Conservation (phyloP, 2,113 vertebrate species). For the Sylvicapra grimmia region DNA sequence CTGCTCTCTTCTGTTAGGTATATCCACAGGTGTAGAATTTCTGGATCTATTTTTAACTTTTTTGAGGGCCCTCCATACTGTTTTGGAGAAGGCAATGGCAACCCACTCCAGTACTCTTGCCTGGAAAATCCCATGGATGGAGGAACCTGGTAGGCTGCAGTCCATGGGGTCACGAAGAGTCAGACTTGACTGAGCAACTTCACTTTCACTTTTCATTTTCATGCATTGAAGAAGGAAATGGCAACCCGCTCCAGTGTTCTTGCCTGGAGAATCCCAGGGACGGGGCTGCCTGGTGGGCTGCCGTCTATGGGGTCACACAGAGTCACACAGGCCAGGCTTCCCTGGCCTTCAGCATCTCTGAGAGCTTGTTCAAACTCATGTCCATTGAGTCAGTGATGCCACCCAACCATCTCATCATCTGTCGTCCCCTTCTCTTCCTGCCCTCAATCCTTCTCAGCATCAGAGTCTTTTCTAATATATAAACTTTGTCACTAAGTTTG, state of each 20-base stretch:
- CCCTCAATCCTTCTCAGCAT: neutral
- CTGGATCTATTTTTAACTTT: neutral
- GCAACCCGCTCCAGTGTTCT: neutral
- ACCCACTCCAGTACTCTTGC: neutral
- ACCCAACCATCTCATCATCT: neutral
- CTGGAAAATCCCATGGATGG: neutral
- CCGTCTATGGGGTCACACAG: rapidly evolving
- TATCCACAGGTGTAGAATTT: neutral
- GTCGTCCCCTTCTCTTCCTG: neutral
- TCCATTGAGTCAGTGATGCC: neutral
- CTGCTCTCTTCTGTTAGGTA: neutral
- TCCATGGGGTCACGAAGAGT: neutral
- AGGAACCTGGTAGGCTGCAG: neutral
- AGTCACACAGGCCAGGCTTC: neutral
- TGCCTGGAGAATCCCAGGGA: neutral
- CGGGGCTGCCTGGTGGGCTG: neutral
- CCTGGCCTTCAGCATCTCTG: neutral
- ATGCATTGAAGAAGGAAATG: neutral
- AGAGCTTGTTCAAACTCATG: neutral
- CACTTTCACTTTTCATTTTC: neutral
- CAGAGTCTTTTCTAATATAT: neutral
- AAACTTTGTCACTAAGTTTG: neutral
- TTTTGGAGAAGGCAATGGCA: neutral
- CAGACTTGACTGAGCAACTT: rapidly evolving
- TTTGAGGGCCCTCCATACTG: neutral